Evolutionary conservation across 2,797 vertebrate species (phyloP).

Genomic region (Trachurus trachurus): DNA sequence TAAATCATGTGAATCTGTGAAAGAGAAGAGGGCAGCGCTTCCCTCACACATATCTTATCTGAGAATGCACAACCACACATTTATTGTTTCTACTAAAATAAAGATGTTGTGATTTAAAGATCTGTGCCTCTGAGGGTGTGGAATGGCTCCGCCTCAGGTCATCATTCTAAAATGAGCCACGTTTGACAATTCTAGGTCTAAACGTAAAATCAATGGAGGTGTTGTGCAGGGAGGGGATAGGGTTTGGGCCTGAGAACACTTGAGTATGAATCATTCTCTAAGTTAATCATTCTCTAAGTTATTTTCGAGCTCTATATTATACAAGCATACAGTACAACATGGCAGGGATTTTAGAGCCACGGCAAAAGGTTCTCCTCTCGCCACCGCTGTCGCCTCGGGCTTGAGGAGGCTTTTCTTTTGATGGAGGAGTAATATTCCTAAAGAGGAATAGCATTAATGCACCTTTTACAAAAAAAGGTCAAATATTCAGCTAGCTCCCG

Average conservation of each 20-base stretch:
- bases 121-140: neutral
- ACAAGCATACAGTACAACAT: slow-evolving; percentile 12
- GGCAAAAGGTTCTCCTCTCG: slow-evolving; percentile 37
- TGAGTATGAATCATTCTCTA: slow-evolving; percentile 32
- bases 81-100: slow-evolving; percentile 13
- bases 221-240: slow-evolving; percentile 23
- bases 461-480: slow-evolving; percentile 63
- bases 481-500: slow-evolving; percentile 52
- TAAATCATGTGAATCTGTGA: slow-evolving; percentile 9
- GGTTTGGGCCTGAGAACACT: slow-evolving; percentile 10
- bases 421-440: slow-evolving; percentile 38
- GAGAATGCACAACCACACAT: neutral
- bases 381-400: slow-evolving; percentile 36
- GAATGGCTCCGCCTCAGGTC: slow-evolving; percentile 2
- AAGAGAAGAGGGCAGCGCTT: neutral
- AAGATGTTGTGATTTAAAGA: slow-evolving; percentile 14
- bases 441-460: slow-evolving; percentile 40
- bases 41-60: neutral
- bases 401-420: slow-evolving; percentile 2
- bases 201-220: slow-evolving; percentile 47
- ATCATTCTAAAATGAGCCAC: slow-evolving; percentile 26
- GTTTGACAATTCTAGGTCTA: slow-evolving; percentile 30
- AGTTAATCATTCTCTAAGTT: slow-evolving; percentile 35
- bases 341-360: slow-evolving; percentile 32
- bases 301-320: slow-evolving; percentile 51